Evolutionary conservation across 2,797 vertebrate genomes (phyloP), one percentile per base, ranked within the genome.

Genomic region (Aratinga solstitialis): DNA sequence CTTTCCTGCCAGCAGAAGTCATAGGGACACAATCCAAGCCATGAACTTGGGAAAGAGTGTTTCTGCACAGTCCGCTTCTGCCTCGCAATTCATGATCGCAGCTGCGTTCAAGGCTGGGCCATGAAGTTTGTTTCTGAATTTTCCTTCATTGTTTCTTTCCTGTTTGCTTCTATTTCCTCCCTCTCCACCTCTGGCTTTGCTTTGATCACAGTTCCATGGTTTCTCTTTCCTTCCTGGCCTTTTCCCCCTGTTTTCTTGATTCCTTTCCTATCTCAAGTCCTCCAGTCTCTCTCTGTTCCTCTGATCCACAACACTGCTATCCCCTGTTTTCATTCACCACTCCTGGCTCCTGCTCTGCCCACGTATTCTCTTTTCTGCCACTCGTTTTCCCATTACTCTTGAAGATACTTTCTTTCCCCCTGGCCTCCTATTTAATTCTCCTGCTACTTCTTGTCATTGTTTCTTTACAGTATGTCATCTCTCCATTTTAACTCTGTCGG

Each of bases 191-290:
- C 73, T 94, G 62, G 11, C 62, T 90, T 79, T 67, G 36, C 79
- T 96, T 93, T 96, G 73, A 94, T 94, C 79, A 73, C 43, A 66
- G 43, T 56, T 73, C 36, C 48, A 19, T 45, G 56, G 32, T 79
- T 97, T 93, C 50, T 93, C 77, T 71, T 93, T 93, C 87, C 89
- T 96, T 96, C 91, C 74, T 91, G 89, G 50, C 74, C 17, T 66
- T 86, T 93, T 2, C 32, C n/a, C 51, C 42, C 66, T 56, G 29
- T 93, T 94, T 94, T 94, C 65, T 74, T 50, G n/a, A 42, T 30
- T 92, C 40, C 32, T 81, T 88, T 87, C 66, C 61, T 81, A 45
- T 45, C 65, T 65, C 59, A 58, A 66, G 45, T 36, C n/a, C 43
- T 90, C 20, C 1, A 0, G 24, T 67, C 42, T 86, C 62, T 47